These are phyloP conservation scores for Drosophila paucipuncta DNA, from an alignment of 2,888 invertebrate genomes.

Conservation along the genomic window DNA sequence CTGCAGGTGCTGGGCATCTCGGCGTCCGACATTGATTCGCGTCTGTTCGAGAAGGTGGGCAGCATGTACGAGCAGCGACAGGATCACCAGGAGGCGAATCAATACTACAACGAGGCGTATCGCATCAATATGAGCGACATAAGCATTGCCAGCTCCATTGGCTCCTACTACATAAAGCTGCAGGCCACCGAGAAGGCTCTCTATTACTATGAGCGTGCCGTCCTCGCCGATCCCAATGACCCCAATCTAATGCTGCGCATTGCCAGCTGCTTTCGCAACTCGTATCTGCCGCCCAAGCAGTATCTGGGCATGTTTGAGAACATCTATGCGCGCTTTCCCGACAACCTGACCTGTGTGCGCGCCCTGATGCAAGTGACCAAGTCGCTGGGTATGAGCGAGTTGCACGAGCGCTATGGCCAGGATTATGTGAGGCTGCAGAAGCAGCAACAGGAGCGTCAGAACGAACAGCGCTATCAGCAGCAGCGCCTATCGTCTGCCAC, in stretches of 20 bases:
- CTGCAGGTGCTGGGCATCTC: constrained; percentile 92
- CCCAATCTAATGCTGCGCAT: constrained; percentile 94
- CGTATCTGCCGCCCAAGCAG: constrained; percentile 88
- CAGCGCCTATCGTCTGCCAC: constrained; percentile 78
- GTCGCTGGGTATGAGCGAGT: constrained; percentile 93
- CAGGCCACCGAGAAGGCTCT: constrained; percentile 95
- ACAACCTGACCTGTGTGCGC: constrained; percentile 96
- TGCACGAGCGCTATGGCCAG: constrained; percentile 91
- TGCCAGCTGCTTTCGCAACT: constrained; percentile 93
- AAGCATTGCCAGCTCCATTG: constrained; percentile 94
- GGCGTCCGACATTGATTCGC: constrained; percentile 94
- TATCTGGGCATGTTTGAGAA: constrained; percentile 85
- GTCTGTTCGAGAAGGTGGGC: constrained; percentile 94
- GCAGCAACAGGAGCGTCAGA: constrained; percentile 78
- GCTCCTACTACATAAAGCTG: constrained; percentile 94
- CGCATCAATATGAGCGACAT: constrained; percentile 84
- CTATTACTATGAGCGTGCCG: constrained; percentile 92
- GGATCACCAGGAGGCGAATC: constrained; percentile 93
- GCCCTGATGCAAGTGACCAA: constrained; percentile 85
- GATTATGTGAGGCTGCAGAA: constrained; percentile 91
- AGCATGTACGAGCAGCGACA: constrained; percentile 95
- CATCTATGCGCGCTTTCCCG: constrained; percentile 95
- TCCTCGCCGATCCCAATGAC: constrained; percentile 91
- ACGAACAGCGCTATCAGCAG: constrained; percentile 80
- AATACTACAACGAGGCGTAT: constrained; percentile 84